Evolutionary conservation across 2,797 vertebrate genomes (phyloP).

Genomic region (Knipowitschia caucasica): DNA sequence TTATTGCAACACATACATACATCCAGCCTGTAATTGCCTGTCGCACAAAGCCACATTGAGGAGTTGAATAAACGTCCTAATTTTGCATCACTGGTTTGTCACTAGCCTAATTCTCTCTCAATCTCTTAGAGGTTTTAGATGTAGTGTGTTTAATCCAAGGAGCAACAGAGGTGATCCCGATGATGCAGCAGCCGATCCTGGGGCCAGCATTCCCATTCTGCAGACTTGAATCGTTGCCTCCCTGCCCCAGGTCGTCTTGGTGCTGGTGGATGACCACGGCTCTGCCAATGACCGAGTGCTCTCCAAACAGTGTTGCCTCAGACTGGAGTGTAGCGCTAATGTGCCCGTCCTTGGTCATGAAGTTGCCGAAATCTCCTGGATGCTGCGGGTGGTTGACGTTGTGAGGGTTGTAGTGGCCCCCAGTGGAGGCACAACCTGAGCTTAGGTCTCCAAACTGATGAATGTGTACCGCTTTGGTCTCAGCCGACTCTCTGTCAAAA

Average conservation of each 20-base stretch:
- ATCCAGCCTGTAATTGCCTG: background rate
- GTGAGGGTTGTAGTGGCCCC: slow-evolving; percentile 87
- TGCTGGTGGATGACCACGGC: slow-evolving; percentile 86
- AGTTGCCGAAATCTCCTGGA: slow-evolving; percentile 95
- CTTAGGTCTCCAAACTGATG: slow-evolving; percentile 87
- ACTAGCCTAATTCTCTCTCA: background rate
- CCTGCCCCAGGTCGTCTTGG: slow-evolving; percentile 86
- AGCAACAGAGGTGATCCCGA: slow-evolving; percentile 71
- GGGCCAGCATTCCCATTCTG: slow-evolving; percentile 88
- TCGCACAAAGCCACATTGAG: background rate
- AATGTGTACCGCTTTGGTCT: slow-evolving; percentile 85
- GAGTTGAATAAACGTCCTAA: background rate
- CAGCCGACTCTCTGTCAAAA: slow-evolving; percentile 59
- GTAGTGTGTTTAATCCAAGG: slow-evolving; percentile 70
- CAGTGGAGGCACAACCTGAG: slow-evolving; percentile 81
- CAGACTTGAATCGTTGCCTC: slow-evolving; percentile 82
- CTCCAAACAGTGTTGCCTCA: slow-evolving; percentile 77
- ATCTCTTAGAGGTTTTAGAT: slow-evolving; percentile 9
- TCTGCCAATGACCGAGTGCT: slow-evolving; percentile 78
- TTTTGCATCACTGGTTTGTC: background rate
- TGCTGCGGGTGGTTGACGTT: slow-evolving; percentile 80
- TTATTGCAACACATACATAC: no score
- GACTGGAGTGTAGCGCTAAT: slow-evolving; percentile 60
- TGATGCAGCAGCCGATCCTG: slow-evolving; percentile 88
- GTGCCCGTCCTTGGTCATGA: slow-evolving; percentile 75